A percentile compares a stretch with the other conserved stretches of the same genome.
Conservation (phyloP, 2,888 invertebrate genomes). For the Eretmocerus hayati region DNA sequence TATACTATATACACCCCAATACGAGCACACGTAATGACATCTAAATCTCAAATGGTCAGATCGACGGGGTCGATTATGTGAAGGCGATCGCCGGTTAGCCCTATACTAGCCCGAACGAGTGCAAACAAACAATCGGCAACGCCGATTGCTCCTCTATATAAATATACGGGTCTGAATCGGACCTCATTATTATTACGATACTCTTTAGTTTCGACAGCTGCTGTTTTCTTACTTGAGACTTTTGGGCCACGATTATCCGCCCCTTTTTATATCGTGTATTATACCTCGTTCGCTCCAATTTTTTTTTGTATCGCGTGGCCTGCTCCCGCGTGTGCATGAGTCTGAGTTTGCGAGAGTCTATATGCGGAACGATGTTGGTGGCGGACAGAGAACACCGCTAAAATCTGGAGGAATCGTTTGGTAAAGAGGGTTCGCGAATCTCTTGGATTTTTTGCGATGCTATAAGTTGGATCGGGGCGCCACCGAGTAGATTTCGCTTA, state of each 20-base stretch:
- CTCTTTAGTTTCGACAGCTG: slow-evolving; percentile 23
- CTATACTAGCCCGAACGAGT: slow-evolving; percentile 25
- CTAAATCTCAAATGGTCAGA: slow-evolving; percentile 23
- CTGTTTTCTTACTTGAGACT: not conserved
- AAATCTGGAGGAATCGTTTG: too few species aligned
- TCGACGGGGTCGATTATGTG: not conserved
- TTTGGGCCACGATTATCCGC: not conserved
- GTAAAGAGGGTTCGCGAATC: too few species aligned
- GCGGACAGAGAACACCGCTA: too few species aligned
- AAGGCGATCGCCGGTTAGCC: slow-evolving; percentile 25
- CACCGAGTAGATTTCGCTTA: too few species aligned
- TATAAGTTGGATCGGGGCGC: too few species aligned
- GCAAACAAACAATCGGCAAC: not conserved
- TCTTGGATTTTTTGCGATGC: too few species aligned
- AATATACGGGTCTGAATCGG: not conserved
- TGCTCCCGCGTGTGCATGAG: too few species aligned
- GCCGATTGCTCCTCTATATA: not conserved
- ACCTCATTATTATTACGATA: slow-evolving; percentile 9
- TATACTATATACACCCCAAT: not conserved
- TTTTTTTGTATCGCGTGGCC: too few species aligned
- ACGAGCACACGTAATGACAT: slow-evolving; percentile 35
- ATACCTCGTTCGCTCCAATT: too few species aligned
- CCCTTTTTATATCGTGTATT: not conserved
- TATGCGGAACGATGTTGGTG: too few species aligned
- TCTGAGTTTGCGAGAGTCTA: too few species aligned